These are phyloP conservation scores for Anguilla rostrata DNA, from an alignment of 2,113 vertebrate genomes.

Conservation along the genomic window DNA sequence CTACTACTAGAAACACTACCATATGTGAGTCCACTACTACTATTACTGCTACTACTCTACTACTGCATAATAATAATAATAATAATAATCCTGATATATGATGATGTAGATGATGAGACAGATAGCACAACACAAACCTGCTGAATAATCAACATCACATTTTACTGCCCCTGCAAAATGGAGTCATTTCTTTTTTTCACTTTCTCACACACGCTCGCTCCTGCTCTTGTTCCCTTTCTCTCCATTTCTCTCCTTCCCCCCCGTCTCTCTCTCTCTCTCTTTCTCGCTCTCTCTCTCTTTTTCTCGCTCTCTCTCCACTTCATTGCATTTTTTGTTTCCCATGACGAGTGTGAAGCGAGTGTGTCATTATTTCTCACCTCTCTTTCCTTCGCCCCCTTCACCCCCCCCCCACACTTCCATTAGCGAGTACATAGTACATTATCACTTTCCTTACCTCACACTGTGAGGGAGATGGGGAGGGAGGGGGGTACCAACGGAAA, in stretches of 20 bases:
- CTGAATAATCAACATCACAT: conserved; percentile 11
- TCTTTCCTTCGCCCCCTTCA: background rate
- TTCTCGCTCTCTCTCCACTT: conserved; percentile 37
- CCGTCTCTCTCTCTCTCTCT: conserved; percentile 38
- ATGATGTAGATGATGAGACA: background rate
- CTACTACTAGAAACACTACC: no score
- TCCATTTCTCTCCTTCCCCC: background rate
- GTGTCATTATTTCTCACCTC: conserved; percentile 38
- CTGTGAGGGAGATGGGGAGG: conserved; percentile 12
- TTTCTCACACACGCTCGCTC: background rate
- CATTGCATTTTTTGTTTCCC: conserved; percentile 20
- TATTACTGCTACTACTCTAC: no score
- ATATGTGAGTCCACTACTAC: no score
- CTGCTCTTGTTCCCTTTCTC: no score
- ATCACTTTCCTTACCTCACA: conserved; percentile 35
- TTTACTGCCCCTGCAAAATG: conserved; percentile 4
- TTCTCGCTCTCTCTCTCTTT: conserved; percentile 34
- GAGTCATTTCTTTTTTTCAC: background rate
- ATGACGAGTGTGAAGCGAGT: conserved; percentile 40
- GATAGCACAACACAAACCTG: background rate
- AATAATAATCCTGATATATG: no score
- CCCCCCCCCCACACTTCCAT: conserved; percentile 38
- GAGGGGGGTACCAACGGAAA: background rate
- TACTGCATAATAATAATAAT: no score
- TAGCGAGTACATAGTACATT: conserved; percentile 38